phyloP scores from a whole-genome alignment of 1,140 invertebrate genomes.

The Drosophila subpulchrella region DNA sequence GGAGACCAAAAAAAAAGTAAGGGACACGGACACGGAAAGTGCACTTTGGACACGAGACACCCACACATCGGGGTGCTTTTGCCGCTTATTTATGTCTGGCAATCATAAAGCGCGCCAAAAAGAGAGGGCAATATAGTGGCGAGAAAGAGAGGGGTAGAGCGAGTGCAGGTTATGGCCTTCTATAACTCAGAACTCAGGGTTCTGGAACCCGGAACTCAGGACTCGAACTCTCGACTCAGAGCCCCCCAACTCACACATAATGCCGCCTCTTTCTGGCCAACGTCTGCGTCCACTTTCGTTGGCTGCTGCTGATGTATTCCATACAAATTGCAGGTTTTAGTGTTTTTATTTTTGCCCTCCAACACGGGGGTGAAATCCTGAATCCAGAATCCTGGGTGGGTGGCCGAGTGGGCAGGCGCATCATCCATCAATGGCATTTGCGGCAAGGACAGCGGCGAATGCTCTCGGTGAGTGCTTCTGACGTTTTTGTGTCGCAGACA shows the following conservation, averaged over 20 bases:
- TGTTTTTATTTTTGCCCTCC: constrained; percentile 72
- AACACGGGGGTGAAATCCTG: constrained; percentile 23
- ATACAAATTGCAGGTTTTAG: constrained; percentile 81
- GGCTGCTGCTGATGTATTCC: constrained; percentile 73
- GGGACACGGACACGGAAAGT: constrained; percentile 64
- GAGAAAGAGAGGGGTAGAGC: constrained; percentile 39
- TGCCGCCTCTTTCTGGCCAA: constrained; percentile 67
- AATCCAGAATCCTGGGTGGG: neutral
- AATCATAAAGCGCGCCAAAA: constrained; percentile 73
- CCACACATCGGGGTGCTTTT: constrained; percentile 77
- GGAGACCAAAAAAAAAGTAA: constrained; percentile 25
- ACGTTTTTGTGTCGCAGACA: constrained; percentile 72
- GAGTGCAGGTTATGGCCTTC: constrained; percentile 80
- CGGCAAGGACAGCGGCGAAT: constrained; percentile 63
- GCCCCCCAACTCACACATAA: constrained; percentile 17
- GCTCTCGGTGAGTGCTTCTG: constrained; percentile 60
- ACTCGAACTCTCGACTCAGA: constrained; percentile 45
- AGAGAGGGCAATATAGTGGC: constrained; percentile 36
- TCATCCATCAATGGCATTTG: constrained; percentile 83
- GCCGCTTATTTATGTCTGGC: constrained; percentile 78
- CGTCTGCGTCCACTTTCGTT: constrained; percentile 28
- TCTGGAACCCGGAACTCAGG: constrained; percentile 2
- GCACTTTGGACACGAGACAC: constrained; percentile 66
- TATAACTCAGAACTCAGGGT: constrained; percentile 74
- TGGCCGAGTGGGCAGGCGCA: constrained; percentile 54